Evolutionary conservation across 2,113 vertebrate genomes (phyloP).

Genomic region (Physeter macrocephalus): DNA sequence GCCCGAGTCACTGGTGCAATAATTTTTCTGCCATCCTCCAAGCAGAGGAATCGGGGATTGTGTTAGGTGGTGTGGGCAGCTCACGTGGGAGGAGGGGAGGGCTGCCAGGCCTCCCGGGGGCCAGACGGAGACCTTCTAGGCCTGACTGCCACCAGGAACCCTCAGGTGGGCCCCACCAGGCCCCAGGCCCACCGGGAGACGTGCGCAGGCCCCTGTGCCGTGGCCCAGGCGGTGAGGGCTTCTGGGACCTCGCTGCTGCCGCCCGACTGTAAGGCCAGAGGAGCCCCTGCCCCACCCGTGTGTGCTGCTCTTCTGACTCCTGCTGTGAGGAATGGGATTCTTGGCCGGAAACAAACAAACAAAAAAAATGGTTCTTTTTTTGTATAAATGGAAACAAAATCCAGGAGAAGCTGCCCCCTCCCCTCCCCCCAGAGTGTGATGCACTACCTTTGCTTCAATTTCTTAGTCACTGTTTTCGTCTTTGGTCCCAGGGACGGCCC

Average conservation of each 20-base stretch:
- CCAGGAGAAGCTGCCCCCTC: conserved; percentile 55
- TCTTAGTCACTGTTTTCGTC: conserved; percentile 50
- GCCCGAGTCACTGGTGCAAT: conserved; percentile 39
- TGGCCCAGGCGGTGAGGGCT: background rate
- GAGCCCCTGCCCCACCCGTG: background rate
- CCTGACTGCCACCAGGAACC: background rate
- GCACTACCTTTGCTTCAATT: conserved; percentile 13
- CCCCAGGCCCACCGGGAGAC: background rate
- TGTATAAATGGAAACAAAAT: conserved; percentile 59
- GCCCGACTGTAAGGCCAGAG: background rate
- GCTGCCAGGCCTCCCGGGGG: background rate
- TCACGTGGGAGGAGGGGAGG: background rate
- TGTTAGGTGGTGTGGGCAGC: background rate
- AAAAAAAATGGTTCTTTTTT: conserved; percentile 22
- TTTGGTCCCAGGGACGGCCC: conserved; percentile 68
- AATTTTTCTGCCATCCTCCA: background rate
- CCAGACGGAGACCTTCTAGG: background rate
- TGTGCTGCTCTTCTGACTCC: conserved; percentile 36
- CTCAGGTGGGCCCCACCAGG: background rate
- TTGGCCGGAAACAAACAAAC: background rate
- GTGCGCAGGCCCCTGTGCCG: background rate
- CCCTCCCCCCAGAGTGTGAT: background rate
- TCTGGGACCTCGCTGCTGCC: background rate
- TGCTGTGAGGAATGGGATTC: conserved; percentile 36
- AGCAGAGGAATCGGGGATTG: background rate